Evolutionary conservation across 53 echinoderm and acorn worm genomes (phyloP).

Genomic region (Glandiceps talaboti): DNA sequence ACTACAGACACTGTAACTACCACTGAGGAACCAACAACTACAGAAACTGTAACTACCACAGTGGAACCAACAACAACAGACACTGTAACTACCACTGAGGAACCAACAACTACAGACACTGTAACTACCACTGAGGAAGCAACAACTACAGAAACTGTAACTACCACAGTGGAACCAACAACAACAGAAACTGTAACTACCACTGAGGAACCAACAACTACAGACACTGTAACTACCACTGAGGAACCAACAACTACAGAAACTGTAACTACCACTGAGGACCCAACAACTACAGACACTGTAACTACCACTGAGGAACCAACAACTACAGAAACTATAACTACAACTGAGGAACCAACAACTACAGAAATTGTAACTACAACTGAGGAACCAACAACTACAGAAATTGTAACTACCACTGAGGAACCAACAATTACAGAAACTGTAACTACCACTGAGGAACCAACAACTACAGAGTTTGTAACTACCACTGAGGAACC

Average conservation of each 20-base stretch:
- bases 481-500: background rate
- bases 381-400: background rate
- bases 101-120: background rate
- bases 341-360: too few species aligned
- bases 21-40: background rate
- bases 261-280: background rate
- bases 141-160: background rate
- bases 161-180: background rate
- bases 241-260: background rate
- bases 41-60: background rate
- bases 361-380: background rate
- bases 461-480: too few species aligned
- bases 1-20: background rate
- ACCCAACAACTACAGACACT: background rate
- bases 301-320: background rate
- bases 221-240: background rate
- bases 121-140: background rate
- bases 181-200: background rate
- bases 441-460: background rate
- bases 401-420: background rate
- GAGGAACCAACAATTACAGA: background rate
- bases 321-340: background rate
- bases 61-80: too few species aligned
- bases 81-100: background rate
- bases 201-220: background rate